phyloP scores from a whole-genome alignment of 2,113 vertebrate genomes.

The Peromyscus californicus region DNA sequence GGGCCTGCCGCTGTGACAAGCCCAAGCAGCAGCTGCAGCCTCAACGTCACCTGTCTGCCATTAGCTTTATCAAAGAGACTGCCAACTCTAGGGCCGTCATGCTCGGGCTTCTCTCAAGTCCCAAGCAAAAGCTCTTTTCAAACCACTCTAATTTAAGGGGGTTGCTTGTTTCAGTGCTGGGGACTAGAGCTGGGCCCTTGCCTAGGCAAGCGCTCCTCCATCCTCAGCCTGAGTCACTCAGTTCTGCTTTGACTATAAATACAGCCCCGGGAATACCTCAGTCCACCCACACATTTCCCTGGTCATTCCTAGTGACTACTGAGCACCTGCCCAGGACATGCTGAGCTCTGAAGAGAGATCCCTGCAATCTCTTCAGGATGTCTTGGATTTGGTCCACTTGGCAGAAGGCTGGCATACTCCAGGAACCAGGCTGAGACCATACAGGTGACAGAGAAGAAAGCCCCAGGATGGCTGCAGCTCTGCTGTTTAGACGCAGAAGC shows the following conservation, averaged over 20 bases:
- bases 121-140: background rate
- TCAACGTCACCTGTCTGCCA: background rate
- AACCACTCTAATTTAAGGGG: background rate
- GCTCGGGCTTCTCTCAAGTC: background rate
- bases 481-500: rapidly evolving
- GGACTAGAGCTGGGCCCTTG: background rate
- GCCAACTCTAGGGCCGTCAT: background rate
- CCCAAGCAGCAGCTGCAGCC: background rate
- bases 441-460: background rate
- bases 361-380: background rate
- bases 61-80: background rate
- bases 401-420: background rate
- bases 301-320: background rate
- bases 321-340: background rate
- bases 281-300: background rate
- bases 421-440: background rate
- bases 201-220: background rate
- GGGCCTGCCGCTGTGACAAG: background rate
- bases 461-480: background rate
- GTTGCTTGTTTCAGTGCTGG: background rate
- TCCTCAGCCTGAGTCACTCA: background rate
- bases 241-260: background rate
- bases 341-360: background rate
- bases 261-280: background rate
- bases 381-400: background rate